A percentile compares a stretch with the other conserved stretches of the same genome.
phyloP scores from a whole-genome alignment of 2,113 vertebrate genomes.

The Cacatua alba region DNA sequence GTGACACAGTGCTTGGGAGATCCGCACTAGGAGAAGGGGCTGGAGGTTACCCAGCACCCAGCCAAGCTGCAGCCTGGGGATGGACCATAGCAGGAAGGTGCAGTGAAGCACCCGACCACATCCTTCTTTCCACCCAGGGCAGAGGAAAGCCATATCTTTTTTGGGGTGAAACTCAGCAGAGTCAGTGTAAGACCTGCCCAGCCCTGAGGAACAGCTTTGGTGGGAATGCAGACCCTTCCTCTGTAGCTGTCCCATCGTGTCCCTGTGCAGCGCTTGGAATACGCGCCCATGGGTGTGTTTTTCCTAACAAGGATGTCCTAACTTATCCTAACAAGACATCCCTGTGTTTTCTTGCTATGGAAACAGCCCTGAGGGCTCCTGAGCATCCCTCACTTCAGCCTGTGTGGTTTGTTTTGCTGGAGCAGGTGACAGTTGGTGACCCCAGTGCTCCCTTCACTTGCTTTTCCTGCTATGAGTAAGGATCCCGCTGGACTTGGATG shows the following conservation, averaged over 20 bases:
- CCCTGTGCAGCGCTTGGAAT: fast-evolving
- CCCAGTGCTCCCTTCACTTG: neutral
- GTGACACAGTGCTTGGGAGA: neutral
- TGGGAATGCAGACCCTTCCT: neutral
- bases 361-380: neutral
- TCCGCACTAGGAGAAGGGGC: neutral
- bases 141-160: neutral
- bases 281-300: neutral
- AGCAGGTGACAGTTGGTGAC: neutral
- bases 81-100: neutral
- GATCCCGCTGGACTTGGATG: neutral
- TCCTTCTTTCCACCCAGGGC: neutral
- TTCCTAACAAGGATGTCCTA: neutral
- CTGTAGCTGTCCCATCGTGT: neutral
- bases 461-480: neutral
- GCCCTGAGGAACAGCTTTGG: neutral
- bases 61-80: neutral
- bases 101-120: neutral
- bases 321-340: neutral
- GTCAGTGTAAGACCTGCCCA: neutral
- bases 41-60: neutral
- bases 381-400: neutral
- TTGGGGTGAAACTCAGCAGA: neutral
- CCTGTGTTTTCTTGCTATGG: fast-evolving
- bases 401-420: neutral